Evolutionary conservation across 2,888 invertebrate species (phyloP).

Genomic region (Brassicogethes aeneus): DNA sequence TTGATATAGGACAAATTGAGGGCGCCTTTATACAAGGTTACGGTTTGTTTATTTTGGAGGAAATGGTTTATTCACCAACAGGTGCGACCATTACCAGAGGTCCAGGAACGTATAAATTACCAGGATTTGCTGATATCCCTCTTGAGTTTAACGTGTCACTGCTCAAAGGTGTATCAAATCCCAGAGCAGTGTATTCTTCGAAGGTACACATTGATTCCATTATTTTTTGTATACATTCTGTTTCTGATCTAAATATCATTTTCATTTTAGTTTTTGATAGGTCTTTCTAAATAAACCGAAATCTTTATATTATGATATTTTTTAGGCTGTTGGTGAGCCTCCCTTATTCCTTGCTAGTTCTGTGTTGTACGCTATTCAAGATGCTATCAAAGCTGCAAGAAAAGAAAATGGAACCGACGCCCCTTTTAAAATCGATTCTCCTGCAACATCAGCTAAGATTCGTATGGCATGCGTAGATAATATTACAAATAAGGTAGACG

Average conservation of each 20-base stretch:
- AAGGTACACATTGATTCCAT: slow-evolving; percentile 98
- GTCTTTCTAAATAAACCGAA: no score
- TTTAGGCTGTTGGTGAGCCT: slow-evolving; percentile 90
- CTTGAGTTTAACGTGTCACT: slow-evolving; percentile 86
- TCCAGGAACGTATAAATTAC: slow-evolving; percentile 90
- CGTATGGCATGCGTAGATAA: slow-evolving; percentile 83
- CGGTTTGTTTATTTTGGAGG: slow-evolving; percentile 85
- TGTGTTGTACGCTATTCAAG: slow-evolving; percentile 81
- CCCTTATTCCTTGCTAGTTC: slow-evolving; percentile 86
- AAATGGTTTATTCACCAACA: slow-evolving; percentile 75
- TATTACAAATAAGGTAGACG: slow-evolving; percentile 72
- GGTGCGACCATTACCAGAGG: slow-evolving; percentile 78
- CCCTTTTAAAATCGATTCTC: slow-evolving; percentile 64
- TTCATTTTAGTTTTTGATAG: no score
- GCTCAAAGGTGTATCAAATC: slow-evolving; percentile 83
- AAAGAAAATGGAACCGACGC: slow-evolving; percentile 53
- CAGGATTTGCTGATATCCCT: slow-evolving; percentile 88
- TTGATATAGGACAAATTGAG: slow-evolving; percentile 95
- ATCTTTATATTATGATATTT: no score
- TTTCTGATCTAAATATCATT: no score
- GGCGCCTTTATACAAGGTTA: slow-evolving; percentile 93
- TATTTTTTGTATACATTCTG: no score
- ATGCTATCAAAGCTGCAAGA: slow-evolving; percentile 75
- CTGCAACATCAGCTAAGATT: slow-evolving; percentile 82
- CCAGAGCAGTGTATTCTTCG: slow-evolving; percentile 87